phyloP scores from a whole-genome alignment of 2,888 invertebrate species.

The Blera fallax region DNA sequence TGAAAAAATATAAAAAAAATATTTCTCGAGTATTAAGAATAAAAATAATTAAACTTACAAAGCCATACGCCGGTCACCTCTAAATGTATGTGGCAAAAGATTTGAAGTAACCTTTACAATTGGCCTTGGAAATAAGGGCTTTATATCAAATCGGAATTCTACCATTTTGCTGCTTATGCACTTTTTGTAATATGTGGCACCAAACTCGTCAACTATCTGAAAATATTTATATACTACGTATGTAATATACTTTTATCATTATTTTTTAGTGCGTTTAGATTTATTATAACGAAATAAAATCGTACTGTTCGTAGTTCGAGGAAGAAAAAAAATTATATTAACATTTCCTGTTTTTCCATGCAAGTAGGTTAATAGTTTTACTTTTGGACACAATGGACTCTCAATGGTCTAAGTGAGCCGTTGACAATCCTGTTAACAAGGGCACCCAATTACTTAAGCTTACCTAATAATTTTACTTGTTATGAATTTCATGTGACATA shows the following conservation, averaged over 20 bases:
- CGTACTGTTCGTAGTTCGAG: too few relatives aligned
- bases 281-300: too few relatives aligned
- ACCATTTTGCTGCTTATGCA: constrained; percentile 77
- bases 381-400: too few relatives aligned
- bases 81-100: constrained; percentile 83
- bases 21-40: constrained; percentile 2
- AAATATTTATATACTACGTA: neutral
- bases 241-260: neutral
- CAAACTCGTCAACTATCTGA: constrained; percentile 22
- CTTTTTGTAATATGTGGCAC: constrained; percentile 6
- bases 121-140: constrained; percentile 82
- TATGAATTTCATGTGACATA: too few relatives aligned
- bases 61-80: constrained; percentile 83
- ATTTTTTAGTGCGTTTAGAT: too few relatives aligned
- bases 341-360: too few relatives aligned
- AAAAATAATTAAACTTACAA: constrained; percentile 79
- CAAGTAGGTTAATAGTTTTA: too few relatives aligned
- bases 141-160: constrained; percentile 84
- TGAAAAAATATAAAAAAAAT: neutral
- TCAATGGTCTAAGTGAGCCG: too few relatives aligned
- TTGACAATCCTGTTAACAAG: too few relatives aligned
- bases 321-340: too few relatives aligned
- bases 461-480: too few relatives aligned
- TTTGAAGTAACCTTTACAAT: constrained; percentile 83
- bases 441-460: too few relatives aligned